Evolutionary conservation across 2,888 invertebrate species (phyloP).

Genomic region (Cheilosia pagana): DNA sequence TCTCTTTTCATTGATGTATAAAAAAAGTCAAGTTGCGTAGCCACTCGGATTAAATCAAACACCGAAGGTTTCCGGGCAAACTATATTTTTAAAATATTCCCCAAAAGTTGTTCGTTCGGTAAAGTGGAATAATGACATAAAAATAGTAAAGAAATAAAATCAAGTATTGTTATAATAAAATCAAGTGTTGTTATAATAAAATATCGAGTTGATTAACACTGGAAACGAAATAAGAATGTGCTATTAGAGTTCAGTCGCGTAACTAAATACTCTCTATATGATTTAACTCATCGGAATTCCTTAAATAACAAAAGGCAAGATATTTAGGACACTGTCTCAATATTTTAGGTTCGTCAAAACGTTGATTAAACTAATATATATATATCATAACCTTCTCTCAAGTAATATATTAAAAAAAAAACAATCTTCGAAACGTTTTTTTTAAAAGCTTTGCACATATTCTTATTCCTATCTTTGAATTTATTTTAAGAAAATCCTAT

Average conservation of each 20-base stretch:
- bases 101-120: too few species aligned
- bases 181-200: too few species aligned
- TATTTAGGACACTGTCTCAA: conserved; percentile 75
- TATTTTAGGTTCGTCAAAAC: conserved; percentile 71
- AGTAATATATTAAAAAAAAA: conserved; percentile 13
- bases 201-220: neutral
- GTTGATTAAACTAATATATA: conserved; percentile 47
- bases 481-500: conserved; percentile 37
- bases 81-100: too few species aligned
- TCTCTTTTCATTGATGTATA: too few species aligned
- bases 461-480: conserved; percentile 23
- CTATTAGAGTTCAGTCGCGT: conserved; percentile 44
- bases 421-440: neutral
- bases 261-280: neutral
- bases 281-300: conserved; percentile 19
- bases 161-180: too few species aligned
- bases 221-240: conserved; percentile 24
- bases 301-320: conserved; percentile 57
- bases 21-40: too few species aligned
- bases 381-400: conserved; percentile 12
- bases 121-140: too few species aligned
- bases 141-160: too few species aligned
- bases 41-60: too few species aligned
- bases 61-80: too few species aligned
- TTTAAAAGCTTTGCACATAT: conserved; percentile 40